These are phyloP conservation scores for Micromys minutus DNA, from an alignment of 2,113 vertebrate species.

Conservation along the genomic window DNA sequence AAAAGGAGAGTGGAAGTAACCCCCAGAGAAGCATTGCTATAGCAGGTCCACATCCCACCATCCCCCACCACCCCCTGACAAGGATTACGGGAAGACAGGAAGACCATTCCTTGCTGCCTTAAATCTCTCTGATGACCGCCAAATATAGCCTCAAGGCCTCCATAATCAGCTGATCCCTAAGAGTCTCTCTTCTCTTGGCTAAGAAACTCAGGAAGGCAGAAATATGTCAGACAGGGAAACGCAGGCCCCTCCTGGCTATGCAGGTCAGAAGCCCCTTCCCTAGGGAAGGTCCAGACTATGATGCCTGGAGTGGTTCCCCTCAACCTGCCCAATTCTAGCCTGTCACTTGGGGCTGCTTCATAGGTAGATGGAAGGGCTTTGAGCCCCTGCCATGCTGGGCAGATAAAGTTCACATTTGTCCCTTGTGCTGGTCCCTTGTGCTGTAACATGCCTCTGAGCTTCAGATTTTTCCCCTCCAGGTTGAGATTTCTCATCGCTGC, in stretches of 20 bases:
- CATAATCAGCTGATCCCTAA: accelerated
- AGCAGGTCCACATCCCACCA: accelerated
- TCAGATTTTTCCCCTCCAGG: accelerated
- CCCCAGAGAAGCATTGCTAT: accelerated
- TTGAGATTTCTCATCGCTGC: not conserved
- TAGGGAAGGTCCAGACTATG: not conserved
- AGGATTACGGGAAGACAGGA: not conserved
- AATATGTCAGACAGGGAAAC: accelerated
- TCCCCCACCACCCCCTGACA: too few species aligned
- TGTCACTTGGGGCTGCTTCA: accelerated
- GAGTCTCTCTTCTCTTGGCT: not conserved
- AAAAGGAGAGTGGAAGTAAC: not conserved
- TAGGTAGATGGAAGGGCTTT: not conserved
- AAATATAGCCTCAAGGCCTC: not conserved
- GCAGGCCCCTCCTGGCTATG: accelerated
- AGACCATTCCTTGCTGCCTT: not conserved
- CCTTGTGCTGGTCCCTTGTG: not conserved
- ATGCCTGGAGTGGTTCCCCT: too few species aligned
- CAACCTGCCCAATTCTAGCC: too few species aligned
- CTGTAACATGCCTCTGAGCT: not conserved
- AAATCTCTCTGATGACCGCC: accelerated
- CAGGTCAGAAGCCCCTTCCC: accelerated
- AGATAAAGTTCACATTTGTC: not conserved
- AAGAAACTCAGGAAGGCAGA: not conserved
- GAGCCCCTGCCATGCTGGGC: too few species aligned